Conservation (phyloP, 2,888 invertebrate genomes). For the Therioaphis trifolii region DNA sequence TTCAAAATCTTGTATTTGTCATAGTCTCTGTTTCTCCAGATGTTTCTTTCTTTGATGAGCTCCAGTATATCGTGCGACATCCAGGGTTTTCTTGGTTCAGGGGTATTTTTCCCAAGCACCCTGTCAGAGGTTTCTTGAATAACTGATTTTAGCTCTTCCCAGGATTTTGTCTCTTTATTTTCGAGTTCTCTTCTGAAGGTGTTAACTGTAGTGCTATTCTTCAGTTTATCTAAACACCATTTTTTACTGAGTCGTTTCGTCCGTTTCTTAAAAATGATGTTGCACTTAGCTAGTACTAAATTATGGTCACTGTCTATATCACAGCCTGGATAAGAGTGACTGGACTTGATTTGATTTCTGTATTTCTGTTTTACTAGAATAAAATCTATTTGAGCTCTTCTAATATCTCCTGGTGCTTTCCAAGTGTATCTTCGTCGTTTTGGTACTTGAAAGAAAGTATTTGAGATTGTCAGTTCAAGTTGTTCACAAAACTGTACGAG, state of each 20-base stretch:
- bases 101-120: conserved; percentile 39
- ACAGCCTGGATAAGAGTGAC: conserved; percentile 10
- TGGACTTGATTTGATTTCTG: conserved; percentile 35
- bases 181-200: conserved; percentile 22
- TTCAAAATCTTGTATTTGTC: conserved; percentile 28
- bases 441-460: conserved; percentile 32
- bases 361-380: conserved; percentile 37
- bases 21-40: conserved; percentile 30
- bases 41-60: conserved; percentile 45
- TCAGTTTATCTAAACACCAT: too few species aligned
- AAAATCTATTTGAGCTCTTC: conserved; percentile 39
- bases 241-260: too few species aligned
- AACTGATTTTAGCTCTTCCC: conserved; percentile 31
- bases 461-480: neutral
- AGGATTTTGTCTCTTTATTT: conserved; percentile 15
- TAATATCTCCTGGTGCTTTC: conserved; percentile 45
- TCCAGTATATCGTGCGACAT: conserved; percentile 36
- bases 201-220: conserved; percentile 22
- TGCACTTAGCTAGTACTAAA: conserved; percentile 20
- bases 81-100: conserved; percentile 46
- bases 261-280: too few species aligned
- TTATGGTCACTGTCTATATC: conserved; percentile 34
- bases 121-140: conserved; percentile 21
- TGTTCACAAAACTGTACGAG: conserved; percentile 50
- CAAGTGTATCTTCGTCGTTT: conserved; percentile 48